Conservation (phyloP, 2,113 vertebrate species). For the Ivindomyrus marchei region DNA sequence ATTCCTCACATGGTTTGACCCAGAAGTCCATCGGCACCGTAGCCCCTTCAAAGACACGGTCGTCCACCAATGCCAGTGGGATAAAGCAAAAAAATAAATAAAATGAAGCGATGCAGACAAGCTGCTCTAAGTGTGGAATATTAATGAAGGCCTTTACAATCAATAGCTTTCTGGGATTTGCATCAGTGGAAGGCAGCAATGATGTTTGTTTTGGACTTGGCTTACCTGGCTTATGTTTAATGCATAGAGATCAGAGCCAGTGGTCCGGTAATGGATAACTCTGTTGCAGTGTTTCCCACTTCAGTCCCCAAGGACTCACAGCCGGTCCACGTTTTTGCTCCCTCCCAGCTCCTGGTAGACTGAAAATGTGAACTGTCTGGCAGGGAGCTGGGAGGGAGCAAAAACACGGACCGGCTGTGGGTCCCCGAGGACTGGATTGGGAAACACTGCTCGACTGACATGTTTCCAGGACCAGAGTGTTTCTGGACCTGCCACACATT, state of each 20-base stretch:
- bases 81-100: not conserved
- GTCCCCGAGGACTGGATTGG: too few relatives aligned
- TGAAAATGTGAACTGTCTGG: not conserved
- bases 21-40: not conserved
- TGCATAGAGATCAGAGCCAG: conserved; percentile 28
- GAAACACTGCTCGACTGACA: not conserved
- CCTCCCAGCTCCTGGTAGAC: not conserved
- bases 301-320: not conserved
- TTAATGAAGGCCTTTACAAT: conserved; percentile 4
- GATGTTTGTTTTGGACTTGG: conserved; percentile 21
- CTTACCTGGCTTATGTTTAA: conserved; percentile 27
- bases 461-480: not conserved
- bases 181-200: conserved; percentile 32
- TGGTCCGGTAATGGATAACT: not conserved
- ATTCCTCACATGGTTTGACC: not conserved
- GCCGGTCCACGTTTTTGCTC: not conserved
- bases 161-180: conserved; percentile 15
- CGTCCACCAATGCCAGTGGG: not conserved
- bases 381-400: too few relatives aligned
- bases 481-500: not conserved
- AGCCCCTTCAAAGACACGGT: not conserved
- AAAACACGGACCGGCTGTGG: too few relatives aligned
- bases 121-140: not conserved
- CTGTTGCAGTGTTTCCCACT: not conserved
- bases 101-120: not conserved